phyloP scores from a whole-genome alignment of 30 jellyfish, hydroid and myxozoan genomes.

The Cassiopea xamachana region DNA sequence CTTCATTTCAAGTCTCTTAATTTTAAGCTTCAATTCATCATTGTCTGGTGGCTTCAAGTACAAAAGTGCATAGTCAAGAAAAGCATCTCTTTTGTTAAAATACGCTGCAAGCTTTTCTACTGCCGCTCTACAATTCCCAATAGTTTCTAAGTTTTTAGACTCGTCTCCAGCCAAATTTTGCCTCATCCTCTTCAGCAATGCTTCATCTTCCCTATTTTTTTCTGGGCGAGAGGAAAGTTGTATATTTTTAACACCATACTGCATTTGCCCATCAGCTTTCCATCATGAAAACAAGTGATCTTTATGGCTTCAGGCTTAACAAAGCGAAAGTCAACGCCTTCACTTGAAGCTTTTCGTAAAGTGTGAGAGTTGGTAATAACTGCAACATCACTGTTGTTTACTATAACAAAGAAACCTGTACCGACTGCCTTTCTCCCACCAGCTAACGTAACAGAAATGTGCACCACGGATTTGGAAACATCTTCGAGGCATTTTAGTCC shows the following conservation, averaged over 20 bases:
- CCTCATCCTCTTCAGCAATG: conserved; percentile 6
- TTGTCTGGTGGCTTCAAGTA: conserved; percentile 13
- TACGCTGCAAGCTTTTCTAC: background rate
- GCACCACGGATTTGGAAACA: background rate
- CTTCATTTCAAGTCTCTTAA: background rate
- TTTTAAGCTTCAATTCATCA: background rate
- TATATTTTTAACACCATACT: background rate
- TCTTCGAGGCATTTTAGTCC: background rate
- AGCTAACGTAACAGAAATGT: background rate
- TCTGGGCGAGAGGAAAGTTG: conserved; percentile 7
- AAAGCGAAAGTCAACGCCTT: background rate
- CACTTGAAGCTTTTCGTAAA: background rate
- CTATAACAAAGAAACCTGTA: background rate
- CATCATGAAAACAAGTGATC: conserved; percentile 6
- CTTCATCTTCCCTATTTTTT: conserved; percentile 6
- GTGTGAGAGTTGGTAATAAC: background rate
- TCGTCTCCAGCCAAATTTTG: background rate
- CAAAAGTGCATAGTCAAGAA: conserved; percentile 3
- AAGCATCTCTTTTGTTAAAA: conserved; percentile 15
- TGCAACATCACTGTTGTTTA: background rate
- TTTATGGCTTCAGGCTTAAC: background rate
- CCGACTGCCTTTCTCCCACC: background rate
- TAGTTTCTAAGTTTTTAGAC: background rate
- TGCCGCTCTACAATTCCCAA: background rate
- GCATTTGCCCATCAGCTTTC: background rate